phyloP scores from a whole-genome alignment of 2,888 invertebrate species.

The Thereva nobilitata region DNA sequence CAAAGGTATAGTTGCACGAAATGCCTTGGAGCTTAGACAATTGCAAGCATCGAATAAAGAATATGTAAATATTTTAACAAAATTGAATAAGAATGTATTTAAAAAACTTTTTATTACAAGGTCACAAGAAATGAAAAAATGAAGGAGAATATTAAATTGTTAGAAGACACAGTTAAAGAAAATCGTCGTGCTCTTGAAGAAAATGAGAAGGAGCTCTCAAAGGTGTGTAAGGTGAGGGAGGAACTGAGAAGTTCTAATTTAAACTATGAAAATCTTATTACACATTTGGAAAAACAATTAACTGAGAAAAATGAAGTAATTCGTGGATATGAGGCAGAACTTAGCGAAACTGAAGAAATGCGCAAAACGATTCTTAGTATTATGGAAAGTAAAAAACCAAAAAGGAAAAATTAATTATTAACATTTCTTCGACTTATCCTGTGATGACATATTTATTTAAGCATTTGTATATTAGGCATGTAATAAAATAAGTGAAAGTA shows the following conservation, averaged over 20 bases:
- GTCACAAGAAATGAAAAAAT: slow-evolving; percentile 43
- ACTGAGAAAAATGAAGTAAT: slow-evolving; percentile 55
- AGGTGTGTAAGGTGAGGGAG: slow-evolving; percentile 52
- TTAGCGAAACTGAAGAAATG: slow-evolving; percentile 56
- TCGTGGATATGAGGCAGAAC: slow-evolving; percentile 52
- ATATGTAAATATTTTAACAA: slow-evolving; percentile 46
- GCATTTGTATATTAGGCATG: too few species aligned
- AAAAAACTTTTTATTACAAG: slow-evolving; percentile 17
- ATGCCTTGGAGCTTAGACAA: slow-evolving; percentile 45
- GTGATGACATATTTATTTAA: too few species aligned
- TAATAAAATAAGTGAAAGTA: too few species aligned
- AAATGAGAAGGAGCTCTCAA: slow-evolving; percentile 51
- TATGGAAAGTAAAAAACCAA: slow-evolving; percentile 57
- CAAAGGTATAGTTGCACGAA: slow-evolving; percentile 42
- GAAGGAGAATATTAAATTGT: slow-evolving; percentile 53
- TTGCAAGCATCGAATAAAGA: slow-evolving; percentile 51
- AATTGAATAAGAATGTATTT: neutral
- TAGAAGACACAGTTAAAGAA: slow-evolving; percentile 52
- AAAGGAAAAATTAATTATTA: slow-evolving; percentile 46
- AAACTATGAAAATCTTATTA: slow-evolving; percentile 54
- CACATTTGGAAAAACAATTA: slow-evolving; percentile 53
- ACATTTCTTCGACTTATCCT: neutral
- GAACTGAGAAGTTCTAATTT: slow-evolving; percentile 54
- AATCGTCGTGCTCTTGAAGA: slow-evolving; percentile 52
- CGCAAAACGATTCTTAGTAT: slow-evolving; percentile 56